Evolutionary conservation across 2,113 vertebrate species (phyloP).

Genomic region (Lota lota): DNA sequence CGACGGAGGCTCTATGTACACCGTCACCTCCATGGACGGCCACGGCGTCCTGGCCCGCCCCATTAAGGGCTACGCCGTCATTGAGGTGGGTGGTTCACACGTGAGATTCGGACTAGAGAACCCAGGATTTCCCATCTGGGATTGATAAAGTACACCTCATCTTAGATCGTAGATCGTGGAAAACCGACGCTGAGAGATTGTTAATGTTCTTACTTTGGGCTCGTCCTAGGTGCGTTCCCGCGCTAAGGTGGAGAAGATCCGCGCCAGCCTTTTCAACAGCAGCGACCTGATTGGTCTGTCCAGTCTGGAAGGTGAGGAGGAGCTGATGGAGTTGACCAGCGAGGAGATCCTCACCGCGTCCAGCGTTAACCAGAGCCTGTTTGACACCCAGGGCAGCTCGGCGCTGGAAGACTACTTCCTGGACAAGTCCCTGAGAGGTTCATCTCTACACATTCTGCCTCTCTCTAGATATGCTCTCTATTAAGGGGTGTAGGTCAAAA

Average conservation of each 20-base stretch:
- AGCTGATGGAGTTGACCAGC: constrained; percentile 95
- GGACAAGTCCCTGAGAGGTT: constrained; percentile 92
- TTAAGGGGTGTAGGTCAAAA: no score
- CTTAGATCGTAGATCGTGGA: neutral
- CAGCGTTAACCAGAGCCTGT: constrained; percentile 95
- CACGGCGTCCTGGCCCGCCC: constrained; percentile 77
- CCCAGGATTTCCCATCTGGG: neutral
- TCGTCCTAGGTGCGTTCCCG: constrained; percentile 84
- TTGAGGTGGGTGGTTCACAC: constrained; percentile 79
- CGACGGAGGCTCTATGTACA: constrained; percentile 87
- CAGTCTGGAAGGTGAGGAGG: constrained; percentile 93
- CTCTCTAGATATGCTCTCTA: no score
- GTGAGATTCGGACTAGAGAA: neutral
- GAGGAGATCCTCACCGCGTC: constrained; percentile 97
- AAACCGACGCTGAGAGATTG: neutral
- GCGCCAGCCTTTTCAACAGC: constrained; percentile 96
- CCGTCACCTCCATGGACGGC: constrained; percentile 84
- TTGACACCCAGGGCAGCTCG: constrained; percentile 96
- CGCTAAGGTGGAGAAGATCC: constrained; percentile 96
- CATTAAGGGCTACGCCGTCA: constrained; percentile 96
- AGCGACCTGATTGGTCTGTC: constrained; percentile 96
- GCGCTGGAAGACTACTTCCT: constrained; percentile 93
- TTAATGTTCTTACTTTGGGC: neutral
- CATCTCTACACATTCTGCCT: neutral
- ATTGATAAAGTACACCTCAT: no score